phyloP scores from a whole-genome alignment of 2,888 invertebrate genomes.

The Drosophila vallismaia region DNA sequence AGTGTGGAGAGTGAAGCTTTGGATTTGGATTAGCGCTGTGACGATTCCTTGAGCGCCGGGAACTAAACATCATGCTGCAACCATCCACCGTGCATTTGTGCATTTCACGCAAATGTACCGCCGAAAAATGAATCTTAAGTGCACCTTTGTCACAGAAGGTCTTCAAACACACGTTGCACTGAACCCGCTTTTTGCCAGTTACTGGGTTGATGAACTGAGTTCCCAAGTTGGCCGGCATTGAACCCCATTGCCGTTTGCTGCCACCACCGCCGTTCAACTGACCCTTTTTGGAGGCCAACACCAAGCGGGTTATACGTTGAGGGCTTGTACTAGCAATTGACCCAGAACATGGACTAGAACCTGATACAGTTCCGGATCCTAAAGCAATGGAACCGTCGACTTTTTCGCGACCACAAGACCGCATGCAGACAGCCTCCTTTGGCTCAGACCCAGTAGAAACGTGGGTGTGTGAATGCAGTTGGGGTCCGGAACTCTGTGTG shows the following conservation, averaged over 20 bases:
- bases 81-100: constrained; percentile 99
- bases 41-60: constrained; percentile 96
- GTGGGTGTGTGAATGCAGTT: constrained; percentile 63
- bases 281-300: constrained; percentile 66
- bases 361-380: constrained; percentile 30
- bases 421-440: constrained; percentile 32
- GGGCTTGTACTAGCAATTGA: constrained; percentile 10
- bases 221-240: constrained; percentile 92
- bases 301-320: constrained; percentile 70
- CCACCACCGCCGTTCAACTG: constrained; percentile 82
- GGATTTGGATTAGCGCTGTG: constrained; percentile 99
- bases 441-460: constrained; percentile 43
- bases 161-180: constrained; percentile 98
- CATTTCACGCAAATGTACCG: constrained; percentile 99
- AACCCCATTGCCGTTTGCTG: constrained; percentile 90
- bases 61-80: constrained; percentile 99
- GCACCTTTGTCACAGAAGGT: constrained; percentile 99
- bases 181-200: constrained; percentile 97
- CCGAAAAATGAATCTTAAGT: constrained; percentile 99
- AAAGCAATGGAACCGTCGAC: constrained; percentile 15
- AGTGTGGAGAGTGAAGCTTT: constrained; percentile 97
- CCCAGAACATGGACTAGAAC: constrained; percentile 17
- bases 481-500: background rate
- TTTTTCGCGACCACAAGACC: constrained; percentile 38
- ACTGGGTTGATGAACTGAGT: constrained; percentile 96